phyloP scores from a whole-genome alignment of 2,888 invertebrate species.

The Nebria salina region DNA sequence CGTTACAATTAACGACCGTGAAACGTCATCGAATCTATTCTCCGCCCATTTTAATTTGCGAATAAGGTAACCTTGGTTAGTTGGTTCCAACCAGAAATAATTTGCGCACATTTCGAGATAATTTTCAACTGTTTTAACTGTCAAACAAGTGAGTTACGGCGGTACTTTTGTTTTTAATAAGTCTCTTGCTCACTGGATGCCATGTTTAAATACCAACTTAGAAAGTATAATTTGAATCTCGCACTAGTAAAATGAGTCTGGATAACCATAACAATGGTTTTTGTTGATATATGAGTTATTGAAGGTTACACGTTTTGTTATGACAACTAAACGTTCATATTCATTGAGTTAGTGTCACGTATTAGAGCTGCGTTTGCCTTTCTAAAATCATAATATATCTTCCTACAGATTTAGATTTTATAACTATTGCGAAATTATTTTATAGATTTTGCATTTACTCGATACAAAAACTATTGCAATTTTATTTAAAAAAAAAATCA shows the following conservation, averaged over 20 bases:
- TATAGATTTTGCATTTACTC: background rate
- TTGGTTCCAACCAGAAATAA: no score
- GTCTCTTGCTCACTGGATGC: background rate
- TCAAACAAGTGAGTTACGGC: background rate
- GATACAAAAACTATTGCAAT: no score
- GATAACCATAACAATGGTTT: background rate
- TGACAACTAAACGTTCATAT: slow-evolving; percentile 1
- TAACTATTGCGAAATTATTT: background rate
- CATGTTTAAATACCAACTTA: background rate
- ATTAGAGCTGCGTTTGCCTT: background rate
- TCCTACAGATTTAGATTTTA: slow-evolving; percentile 1
- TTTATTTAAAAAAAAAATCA: no score
- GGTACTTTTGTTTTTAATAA: background rate
- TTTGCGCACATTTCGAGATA: no score
- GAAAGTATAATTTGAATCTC: background rate
- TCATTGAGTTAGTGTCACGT: slow-evolving; percentile 1
- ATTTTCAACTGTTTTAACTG: no score
- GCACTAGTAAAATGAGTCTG: background rate
- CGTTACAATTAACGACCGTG: no score
- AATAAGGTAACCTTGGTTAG: no score
- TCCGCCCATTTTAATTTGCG: no score
- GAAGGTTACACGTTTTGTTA: background rate
- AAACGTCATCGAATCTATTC: no score
- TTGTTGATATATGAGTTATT: background rate
- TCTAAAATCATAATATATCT: slow-evolving; percentile 1